Base-by-base conservation (phyloP, 1,140 invertebrate species). In the Caerostris extrusa region DNA sequence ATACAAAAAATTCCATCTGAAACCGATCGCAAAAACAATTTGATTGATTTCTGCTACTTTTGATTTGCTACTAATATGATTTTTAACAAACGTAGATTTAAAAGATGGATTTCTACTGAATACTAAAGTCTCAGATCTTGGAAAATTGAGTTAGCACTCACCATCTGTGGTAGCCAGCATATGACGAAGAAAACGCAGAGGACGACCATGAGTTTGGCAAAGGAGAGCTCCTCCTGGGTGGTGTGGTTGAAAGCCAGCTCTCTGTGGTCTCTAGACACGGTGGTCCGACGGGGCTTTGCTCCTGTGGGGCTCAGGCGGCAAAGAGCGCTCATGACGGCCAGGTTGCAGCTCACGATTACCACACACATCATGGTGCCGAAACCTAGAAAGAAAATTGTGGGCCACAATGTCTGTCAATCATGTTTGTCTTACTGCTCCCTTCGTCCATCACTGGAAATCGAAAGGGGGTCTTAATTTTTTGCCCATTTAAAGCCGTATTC, bases 131-230 rank as follows among this genome's bases (percentile, higher is more conserved):
- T 34, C 34, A 34, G 34, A 2, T 34, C 34, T 34, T 34, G 0
- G 34, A 34, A 34, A 34, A 34, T 34, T 34, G 34, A 34, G 34
- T 34, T 34, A 34, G 34, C 34, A 2, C 96, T 97, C 95, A 98
- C 98, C 97, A 98, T 97, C 96, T 98, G 98, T 3, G 98, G 98
- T 96, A 98, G 97, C 98, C 98, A 98, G 95, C 98, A 98, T 2
- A 98, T 96, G 83, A 98, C 97, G 95, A 98, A 98, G 3, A 98
- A 97, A 71, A 98, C 97, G 82, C 98, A 98, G 4, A 98, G 96
- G 7, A 98, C 97, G 0, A 97, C 97, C 98, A 98, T 98, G 4
- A 98, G 96, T 95, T 97, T 97, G 83, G 98, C 98, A 96, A 98
- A 98, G 81, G 98, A 97, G 81, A 98, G 97, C 96, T 98, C 98